Conservation (phyloP, 1,140 invertebrate species). For the Cryptotermes secundus region DNA sequence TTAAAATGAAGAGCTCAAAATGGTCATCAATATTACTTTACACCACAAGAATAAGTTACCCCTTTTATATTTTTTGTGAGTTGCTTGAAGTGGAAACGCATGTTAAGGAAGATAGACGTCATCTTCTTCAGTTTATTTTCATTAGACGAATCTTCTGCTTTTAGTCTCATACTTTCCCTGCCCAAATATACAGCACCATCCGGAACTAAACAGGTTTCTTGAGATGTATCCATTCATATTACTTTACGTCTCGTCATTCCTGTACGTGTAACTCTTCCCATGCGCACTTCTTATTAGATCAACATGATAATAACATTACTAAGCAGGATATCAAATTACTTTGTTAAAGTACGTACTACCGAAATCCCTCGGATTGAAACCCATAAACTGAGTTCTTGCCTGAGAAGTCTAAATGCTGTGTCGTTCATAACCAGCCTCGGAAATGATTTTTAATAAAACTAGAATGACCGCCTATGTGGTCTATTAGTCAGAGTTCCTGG, state of each 20-base stretch:
- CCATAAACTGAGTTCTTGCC: too few species aligned
- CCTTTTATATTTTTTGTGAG: background rate
- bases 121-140: background rate
- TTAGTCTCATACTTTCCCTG: background rate
- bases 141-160: background rate
- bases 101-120: background rate
- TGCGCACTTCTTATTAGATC: too few species aligned
- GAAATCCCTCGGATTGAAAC: too few species aligned
- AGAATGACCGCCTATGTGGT: too few species aligned
- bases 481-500: too few species aligned
- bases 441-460: too few species aligned
- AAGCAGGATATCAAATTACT: too few species aligned
- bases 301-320: too few species aligned
- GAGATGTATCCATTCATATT: background rate
- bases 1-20: background rate
- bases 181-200: background rate
- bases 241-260: background rate
- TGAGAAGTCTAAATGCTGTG: too few species aligned
- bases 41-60: background rate
- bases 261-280: background rate
- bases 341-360: too few species aligned
- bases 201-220: too few species aligned
- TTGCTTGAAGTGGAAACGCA: background rate
- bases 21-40: slow-evolving; percentile 4
- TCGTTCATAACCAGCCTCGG: too few species aligned